A percentile compares a stretch with the other conserved stretches of the same genome.
phyloP scores from a whole-genome alignment of 2,888 invertebrate species.

The Lochmaea crataegi region DNA sequence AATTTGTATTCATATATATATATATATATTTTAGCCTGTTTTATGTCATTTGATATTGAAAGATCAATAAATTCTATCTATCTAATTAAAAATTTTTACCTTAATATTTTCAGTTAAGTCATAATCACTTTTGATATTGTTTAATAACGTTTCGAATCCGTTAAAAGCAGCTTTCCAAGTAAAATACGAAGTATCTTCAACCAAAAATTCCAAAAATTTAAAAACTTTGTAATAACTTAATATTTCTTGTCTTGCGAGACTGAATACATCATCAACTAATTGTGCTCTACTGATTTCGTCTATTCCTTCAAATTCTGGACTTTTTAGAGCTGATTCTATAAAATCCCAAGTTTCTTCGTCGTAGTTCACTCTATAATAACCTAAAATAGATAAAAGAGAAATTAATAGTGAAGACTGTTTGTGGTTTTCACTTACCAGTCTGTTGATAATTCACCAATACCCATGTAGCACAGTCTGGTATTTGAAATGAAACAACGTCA shows the following conservation, averaged over 20 bases:
- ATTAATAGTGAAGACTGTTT: too few relatives aligned
- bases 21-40: too few relatives aligned
- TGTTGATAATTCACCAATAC: conserved; percentile 48
- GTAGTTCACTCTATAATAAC: conserved; percentile 75
- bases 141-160: conserved; percentile 48
- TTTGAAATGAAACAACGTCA: conserved; percentile 37
- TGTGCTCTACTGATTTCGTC: conserved; percentile 79
- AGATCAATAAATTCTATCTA: too few relatives aligned
- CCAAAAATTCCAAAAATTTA: conserved; percentile 75
- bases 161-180: conserved; percentile 77
- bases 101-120: conserved; percentile 41
- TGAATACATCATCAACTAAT: conserved; percentile 79
- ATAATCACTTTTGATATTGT: conserved; percentile 32
- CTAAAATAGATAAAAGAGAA: conserved; percentile 57
- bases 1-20: too few relatives aligned
- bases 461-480: conserved; percentile 39
- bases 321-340: conserved; percentile 65
- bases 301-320: conserved; percentile 66
- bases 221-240: conserved; percentile 70
- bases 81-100: conserved; percentile 38
- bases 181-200: conserved; percentile 75
- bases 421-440: conserved; percentile 38
- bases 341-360: conserved; percentile 74
- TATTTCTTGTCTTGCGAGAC: conserved; percentile 70
- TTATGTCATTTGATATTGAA: too few relatives aligned